Base-by-base conservation (phyloP, 2,797 vertebrate genomes). In the Phylloscopus collybita region DNA sequence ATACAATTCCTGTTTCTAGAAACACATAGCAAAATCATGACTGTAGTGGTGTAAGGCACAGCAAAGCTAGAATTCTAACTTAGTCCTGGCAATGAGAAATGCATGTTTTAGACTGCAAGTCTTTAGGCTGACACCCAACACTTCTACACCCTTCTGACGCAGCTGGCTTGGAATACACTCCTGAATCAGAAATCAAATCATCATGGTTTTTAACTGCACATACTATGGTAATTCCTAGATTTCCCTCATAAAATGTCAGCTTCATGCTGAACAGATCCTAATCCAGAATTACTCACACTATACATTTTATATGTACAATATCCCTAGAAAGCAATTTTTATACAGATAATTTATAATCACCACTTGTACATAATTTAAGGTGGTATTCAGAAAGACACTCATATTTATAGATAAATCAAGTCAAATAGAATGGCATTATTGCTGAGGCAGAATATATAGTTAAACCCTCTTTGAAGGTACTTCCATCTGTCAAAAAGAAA, bases 381-480 rank as follows among this genome's bases (percentile, higher is more conserved):
- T 61, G 60, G 67, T 51, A 92, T 82, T 88, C 61, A 96, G 80
- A 93, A 81, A 93, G 70, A 93, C 85, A 94, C 80, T 80, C 80
- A 65, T 88, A 94, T 94, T 97, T 96, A 95, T 69, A 40, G 38
- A 92, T 73, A 96, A 93, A 93, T 95, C 71, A 95, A 61, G 78
- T 75, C 29, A 85, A 93, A 95, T 4, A 30, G 40, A 96, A 73
- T 32, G 32, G 59, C 54, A 86, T 79, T 96, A 92, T 90, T 60
- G 47, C 94, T 7, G 4, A 80, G 26, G 82, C 71, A 96, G 88
- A 91, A 94, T 88, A 70, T 88, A 85, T 96, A 80, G 53, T 85
- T 86, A 94, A 95, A 90, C 16, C 17, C 82, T 74, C 83, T 82
- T 72, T 87, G 65, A 88, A 91, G 59, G 66, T 59, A 88, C 91